Base-by-base conservation (phyloP, 2,888 invertebrate species). In the Glomeris marginata region DNA sequence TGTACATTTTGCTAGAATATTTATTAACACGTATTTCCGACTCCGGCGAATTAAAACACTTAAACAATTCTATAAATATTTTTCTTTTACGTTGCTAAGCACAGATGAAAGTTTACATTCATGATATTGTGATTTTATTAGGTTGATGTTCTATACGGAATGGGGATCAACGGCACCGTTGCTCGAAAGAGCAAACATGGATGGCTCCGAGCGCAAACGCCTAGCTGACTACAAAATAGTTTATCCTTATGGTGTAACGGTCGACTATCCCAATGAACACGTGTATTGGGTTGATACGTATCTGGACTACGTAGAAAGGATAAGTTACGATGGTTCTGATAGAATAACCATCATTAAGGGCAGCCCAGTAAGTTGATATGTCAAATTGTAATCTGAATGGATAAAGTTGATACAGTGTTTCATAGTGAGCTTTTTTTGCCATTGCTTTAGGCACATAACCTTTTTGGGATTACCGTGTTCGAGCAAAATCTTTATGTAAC, bases 261-360 rank as follows among this genome's bases (percentile, higher is more conserved):
- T 82, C 46, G 86, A 87, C 69, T 74, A 76, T 57, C 76, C 83
- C 36, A 75, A 75, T 46, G 72, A 77, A 60, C 74, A 75, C 60
- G 74, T 85, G 20, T 85, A 82, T 68, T 85, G 84, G 84, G 77
- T 80, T 49, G 87, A 87, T 67, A 76, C 77, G 6, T 84, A 82
- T 68, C 72, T 84, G 59, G 84, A 84, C 69, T 77, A 77, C 60
- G 75, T 87, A 4, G 84, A 86, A 68, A 72, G 81, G 53, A 76
- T 81, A 20, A 77, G 83, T 69, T 87, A 86, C 66, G 74, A 80
- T 62, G 86, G 85, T 10, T 68, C 67, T 15, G 74, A 77, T 60
- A 71, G 84, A 49, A 69, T 68, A 61, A 79, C 78, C 4, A 69
- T 80, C 47, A 69, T 73, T 51, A 72, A 72, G 57, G 72, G 71